Evolutionary conservation across 2,797 vertebrate genomes (phyloP), one percentile per base, ranked within the genome.

Genomic region (Takifugu rubripes): DNA sequence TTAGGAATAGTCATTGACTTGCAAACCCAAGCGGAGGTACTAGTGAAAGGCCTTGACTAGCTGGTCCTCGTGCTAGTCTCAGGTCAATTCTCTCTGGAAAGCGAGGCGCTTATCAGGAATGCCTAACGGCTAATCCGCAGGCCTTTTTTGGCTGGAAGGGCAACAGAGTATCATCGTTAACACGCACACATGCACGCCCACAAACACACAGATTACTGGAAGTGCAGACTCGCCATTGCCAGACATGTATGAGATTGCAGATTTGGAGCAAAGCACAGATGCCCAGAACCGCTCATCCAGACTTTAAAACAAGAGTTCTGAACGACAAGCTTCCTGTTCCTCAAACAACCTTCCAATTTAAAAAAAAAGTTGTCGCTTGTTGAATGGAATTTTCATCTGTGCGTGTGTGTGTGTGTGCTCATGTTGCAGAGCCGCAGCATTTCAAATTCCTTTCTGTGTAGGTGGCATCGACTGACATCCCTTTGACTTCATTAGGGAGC

Each of bases 401-500:
- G 7, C 12, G 45, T 21, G 36, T 61, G 59, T 61, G 65, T 65
- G 74, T 42, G 60, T 72, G 66, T 69, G 62, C 72, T 68, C 61
- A 56, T 67, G 55, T 61, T 40, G 71, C 36, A 75, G 70, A 78
- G 74, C 75, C 70, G 72, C 65, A 64, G 70, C 82, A 85, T 84
- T 81, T 83, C 70, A 89, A 87, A 91, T 89, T 88, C 84, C 77
- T 83, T 69, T 83, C 84, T 84, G 84, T 85, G 85, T 88, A 90
- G 78, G 83, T 91, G 88, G 83, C 87, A 88, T 83, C 84, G 75
- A 86, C 81, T 82, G 86, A 84, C 85, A 87, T 87, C 84, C 79
- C 83, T 85, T 90, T 88, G 82, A 88, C 89, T 91, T 90, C 79
- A 87, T 92, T 91, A 90, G 79, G 79, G 80, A 90, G 83, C 84